Evolutionary conservation across 2,888 invertebrate genomes (phyloP), one percentile per base, ranked within the genome.

Genomic region (Scelioninae gen. 2): DNA sequence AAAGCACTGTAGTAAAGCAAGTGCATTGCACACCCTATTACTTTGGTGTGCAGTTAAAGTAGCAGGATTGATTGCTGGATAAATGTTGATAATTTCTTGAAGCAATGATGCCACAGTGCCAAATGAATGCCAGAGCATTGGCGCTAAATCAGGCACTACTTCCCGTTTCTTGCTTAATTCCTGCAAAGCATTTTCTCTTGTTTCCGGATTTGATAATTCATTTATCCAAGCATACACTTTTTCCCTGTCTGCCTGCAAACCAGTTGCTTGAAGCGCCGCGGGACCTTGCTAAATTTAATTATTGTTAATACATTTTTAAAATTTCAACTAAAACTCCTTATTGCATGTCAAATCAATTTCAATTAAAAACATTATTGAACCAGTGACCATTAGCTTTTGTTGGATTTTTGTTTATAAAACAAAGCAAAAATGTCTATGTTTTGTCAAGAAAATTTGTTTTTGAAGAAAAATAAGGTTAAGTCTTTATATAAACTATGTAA

Each of bases 41-140:
- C 98, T 98, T 87, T 99, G 99, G 85, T 97, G 96, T 28, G 98
- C 97, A 18, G 97, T 97, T 65, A 99, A 89, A 15, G 97, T 97
- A 9, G 99, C 96, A 60, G 99, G 99, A 87, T 97, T 97, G 84
- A 99, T 98, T 33, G 97, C 96, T 69, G 98, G 98, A 88, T 99
- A 99, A 79, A 99, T 98, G 83, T 96, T 96, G 52, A 99, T 95
- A 74, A 99, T 99, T 88, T 99, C 99, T 86, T 96, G 96, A 16
- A 99, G 89, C 43, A 99, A 88, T 33, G 98, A 97, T 37, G 98
- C 96, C 71, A 95, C 96, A 2, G 96, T 96, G n/a, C 97, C 97
- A 86, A 97, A 97, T 75, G 96, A 96, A 86, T 99, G 95, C 99
- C 99, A 99, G 76, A 99, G 87, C 96, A 99, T 96, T 0, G 98